These are phyloP conservation scores for Gopherus evgoodei DNA, from an alignment of 2,113 vertebrate genomes.

Conservation along the genomic window DNA sequence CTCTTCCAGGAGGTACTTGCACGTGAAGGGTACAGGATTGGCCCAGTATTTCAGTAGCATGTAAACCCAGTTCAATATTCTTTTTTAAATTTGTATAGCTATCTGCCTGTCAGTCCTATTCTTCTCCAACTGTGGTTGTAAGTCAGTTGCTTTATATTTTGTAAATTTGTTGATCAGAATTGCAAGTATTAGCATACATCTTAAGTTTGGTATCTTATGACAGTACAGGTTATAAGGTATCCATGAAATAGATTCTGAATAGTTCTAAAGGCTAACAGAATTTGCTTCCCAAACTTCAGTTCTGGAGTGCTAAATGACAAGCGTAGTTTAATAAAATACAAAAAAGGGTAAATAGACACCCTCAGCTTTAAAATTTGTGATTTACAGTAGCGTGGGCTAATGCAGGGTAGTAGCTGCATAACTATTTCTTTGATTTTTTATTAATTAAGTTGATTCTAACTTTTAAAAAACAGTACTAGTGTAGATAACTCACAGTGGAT, in stretches of 20 bases:
- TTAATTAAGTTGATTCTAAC: background rate
- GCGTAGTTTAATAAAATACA: background rate
- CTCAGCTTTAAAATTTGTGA: background rate
- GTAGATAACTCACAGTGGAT: background rate
- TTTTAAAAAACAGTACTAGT: background rate
- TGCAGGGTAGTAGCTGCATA: background rate
- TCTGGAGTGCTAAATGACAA: background rate
- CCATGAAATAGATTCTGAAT: background rate
- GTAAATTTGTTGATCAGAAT: background rate
- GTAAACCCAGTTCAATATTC: background rate
- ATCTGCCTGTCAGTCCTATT: rapidly evolving
- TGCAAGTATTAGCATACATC: rapidly evolving
- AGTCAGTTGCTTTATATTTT: rapidly evolving
- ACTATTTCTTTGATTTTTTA: background rate
- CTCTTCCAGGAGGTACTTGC: background rate
- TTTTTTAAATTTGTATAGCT: background rate
- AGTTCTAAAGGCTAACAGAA: background rate
- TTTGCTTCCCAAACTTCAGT: background rate
- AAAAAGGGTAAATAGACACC: background rate
- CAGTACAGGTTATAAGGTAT: background rate
- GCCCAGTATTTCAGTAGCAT: rapidly evolving
- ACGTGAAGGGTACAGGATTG: rapidly evolving
- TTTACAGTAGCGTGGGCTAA: background rate
- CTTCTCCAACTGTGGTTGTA: rapidly evolving
- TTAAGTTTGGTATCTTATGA: background rate